Conservation (phyloP, 2,113 vertebrate species). For the Corythaixoides concolor region DNA sequence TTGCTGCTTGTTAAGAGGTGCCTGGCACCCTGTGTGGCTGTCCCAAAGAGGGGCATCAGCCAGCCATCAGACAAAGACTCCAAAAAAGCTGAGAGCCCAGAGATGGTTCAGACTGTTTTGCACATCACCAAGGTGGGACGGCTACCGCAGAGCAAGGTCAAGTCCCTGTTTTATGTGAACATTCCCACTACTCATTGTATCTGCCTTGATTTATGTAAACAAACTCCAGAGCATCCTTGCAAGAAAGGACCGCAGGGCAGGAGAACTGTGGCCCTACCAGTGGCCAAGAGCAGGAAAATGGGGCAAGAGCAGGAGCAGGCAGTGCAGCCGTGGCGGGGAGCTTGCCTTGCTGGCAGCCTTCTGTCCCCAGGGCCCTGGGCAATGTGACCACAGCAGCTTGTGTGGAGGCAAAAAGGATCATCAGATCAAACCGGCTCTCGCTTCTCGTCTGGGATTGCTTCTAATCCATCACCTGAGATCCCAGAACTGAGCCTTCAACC, state of each 20-base stretch:
- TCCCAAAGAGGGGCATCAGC: neutral
- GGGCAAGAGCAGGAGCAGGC: neutral
- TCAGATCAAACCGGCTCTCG: neutral
- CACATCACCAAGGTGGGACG: accelerated
- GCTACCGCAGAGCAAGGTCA: neutral
- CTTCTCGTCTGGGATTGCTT: neutral
- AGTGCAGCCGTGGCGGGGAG: neutral
- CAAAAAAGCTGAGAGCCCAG: neutral
- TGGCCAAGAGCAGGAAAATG: neutral
- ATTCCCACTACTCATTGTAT: neutral
- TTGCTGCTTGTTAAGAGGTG: neutral
- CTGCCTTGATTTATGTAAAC: neutral
- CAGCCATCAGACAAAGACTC: neutral
- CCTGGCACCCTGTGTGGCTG: neutral
- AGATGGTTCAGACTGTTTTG: neutral
- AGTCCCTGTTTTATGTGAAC: neutral
- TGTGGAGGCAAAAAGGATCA: neutral
- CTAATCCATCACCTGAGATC: neutral
- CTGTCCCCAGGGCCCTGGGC: neutral
- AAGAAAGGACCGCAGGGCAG: accelerated
- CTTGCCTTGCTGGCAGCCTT: neutral
- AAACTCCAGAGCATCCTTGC: neutral
- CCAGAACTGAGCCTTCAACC: neutral
- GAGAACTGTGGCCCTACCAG: neutral
- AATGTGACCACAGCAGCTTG: neutral